Percentiles rank a stretch among this genome's conserved stretches.
Evolutionary conservation across 2,113 vertebrate genomes (phyloP).

Genomic region (Prinia subflava): DNA sequence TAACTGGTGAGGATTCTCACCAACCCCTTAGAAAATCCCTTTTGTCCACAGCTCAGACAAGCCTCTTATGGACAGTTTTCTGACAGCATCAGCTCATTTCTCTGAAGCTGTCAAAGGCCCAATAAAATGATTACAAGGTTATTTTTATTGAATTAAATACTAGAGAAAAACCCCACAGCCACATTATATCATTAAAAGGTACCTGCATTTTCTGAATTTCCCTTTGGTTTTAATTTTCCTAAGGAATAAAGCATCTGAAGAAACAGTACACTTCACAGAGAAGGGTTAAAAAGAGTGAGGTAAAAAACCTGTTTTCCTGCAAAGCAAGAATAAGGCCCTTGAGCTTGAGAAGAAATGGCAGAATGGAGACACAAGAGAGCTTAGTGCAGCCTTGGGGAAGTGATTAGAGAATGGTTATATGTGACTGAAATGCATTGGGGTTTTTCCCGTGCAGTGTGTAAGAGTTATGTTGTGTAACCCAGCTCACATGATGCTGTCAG

Average conservation of each 20-base stretch:
- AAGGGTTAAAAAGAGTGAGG: background rate
- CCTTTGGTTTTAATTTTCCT: background rate
- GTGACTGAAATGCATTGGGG: background rate
- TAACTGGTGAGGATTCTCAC: background rate
- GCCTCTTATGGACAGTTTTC: background rate
- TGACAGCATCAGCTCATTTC: background rate
- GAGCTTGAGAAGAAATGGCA: background rate
- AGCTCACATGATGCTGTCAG: background rate
- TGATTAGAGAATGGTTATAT: background rate
- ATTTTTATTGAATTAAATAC: background rate
- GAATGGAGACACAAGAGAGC: background rate
- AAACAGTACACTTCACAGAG: background rate
- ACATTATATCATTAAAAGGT: background rate
- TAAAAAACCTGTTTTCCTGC: background rate
- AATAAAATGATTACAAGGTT: background rate
- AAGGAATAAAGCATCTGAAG: background rate
- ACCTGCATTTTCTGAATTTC: background rate
- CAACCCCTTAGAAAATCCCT: background rate
- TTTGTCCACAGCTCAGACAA: background rate
- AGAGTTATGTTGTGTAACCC: background rate
- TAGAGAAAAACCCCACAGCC: background rate
- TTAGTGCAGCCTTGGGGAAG: background rate
- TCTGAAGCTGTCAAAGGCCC: background rate
- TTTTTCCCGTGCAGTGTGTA: fast-evolving
- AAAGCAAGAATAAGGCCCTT: background rate